Conservation (phyloP, 1,140 invertebrate species). For the Bilobella aurantiaca region DNA sequence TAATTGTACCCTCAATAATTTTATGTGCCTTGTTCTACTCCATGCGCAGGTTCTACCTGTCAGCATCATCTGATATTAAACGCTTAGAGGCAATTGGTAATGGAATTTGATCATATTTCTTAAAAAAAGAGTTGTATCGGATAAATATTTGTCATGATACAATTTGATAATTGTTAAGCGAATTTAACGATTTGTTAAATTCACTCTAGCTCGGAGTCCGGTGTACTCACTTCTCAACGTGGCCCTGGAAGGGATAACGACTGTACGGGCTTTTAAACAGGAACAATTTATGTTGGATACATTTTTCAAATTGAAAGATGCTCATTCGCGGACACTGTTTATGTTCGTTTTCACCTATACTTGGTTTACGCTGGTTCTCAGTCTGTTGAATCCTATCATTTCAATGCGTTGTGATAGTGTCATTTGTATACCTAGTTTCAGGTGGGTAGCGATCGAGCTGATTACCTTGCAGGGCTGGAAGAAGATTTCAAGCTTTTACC, state of each 20-base stretch:
- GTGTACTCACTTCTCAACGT: not conserved
- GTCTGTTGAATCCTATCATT: too few relatives aligned
- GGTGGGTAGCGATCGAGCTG: too few relatives aligned
- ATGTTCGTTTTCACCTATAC: too few relatives aligned
- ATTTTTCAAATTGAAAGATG: too few relatives aligned
- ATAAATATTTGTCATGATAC: too few relatives aligned
- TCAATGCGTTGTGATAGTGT: too few relatives aligned
- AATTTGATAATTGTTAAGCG: too few relatives aligned
- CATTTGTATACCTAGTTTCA: too few relatives aligned
- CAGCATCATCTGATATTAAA: not conserved
- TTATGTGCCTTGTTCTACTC: not conserved
- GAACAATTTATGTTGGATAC: too few relatives aligned
- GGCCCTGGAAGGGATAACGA: not conserved
- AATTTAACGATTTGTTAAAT: not conserved
- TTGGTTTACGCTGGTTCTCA: too few relatives aligned
- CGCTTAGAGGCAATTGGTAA: not conserved
- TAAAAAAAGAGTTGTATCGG: not conserved
- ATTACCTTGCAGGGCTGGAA: too few relatives aligned
- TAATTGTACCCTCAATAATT: not conserved
- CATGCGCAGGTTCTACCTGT: not conserved
- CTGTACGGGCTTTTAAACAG: not conserved
- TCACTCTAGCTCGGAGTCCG: not conserved
- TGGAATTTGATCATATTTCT: not conserved
- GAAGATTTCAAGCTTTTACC: not conserved
- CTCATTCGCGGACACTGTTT: too few relatives aligned